These are phyloP conservation scores for Drosophila picticornis DNA, from an alignment of 2,888 invertebrate genomes.

Conservation along the genomic window DNA sequence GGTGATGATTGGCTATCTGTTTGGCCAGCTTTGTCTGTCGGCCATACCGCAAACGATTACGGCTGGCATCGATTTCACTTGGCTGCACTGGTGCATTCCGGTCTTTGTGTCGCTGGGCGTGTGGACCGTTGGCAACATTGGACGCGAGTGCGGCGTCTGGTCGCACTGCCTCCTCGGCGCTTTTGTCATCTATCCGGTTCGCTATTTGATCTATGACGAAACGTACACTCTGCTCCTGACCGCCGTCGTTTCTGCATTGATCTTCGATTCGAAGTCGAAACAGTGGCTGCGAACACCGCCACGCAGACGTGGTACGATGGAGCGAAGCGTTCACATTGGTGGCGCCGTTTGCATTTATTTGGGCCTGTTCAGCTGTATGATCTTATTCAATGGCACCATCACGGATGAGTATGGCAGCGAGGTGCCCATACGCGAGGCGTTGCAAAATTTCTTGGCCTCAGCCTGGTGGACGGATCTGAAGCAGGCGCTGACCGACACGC, in stretches of 20 bases:
- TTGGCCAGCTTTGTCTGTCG: conserved; percentile 90
- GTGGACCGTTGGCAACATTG: conserved; percentile 96
- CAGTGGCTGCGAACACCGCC: conserved; percentile 90
- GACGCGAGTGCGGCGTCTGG: conserved; percentile 91
- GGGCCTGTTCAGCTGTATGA: conserved; percentile 90
- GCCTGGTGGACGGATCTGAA: conserved; percentile 95
- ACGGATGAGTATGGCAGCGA: conserved; percentile 94
- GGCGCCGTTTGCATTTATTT: conserved; percentile 89
- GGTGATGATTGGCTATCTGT: conserved; percentile 91
- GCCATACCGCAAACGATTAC: conserved; percentile 92
- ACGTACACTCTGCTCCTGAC: conserved; percentile 89
- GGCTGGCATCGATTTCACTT: conserved; percentile 89
- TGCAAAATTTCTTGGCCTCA: conserved; percentile 95
- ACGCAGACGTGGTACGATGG: conserved; percentile 84
- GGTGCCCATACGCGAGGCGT: conserved; percentile 94
- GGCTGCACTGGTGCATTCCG: conserved; percentile 91
- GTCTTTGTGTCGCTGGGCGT: conserved; percentile 92
- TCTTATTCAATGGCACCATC: conserved; percentile 95
- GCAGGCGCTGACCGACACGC: conserved; percentile 90
- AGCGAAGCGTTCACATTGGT: conserved; percentile 87
- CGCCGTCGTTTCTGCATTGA: conserved; percentile 88
- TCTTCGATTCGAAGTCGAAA: conserved; percentile 92
- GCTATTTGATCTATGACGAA: conserved; percentile 91
- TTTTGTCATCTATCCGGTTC: conserved; percentile 88
- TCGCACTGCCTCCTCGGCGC: conserved; percentile 90